Evolutionary conservation across 1,140 invertebrate species (phyloP), one percentile per base, ranked within the genome.

Genomic region (Drosophila orena): DNA sequence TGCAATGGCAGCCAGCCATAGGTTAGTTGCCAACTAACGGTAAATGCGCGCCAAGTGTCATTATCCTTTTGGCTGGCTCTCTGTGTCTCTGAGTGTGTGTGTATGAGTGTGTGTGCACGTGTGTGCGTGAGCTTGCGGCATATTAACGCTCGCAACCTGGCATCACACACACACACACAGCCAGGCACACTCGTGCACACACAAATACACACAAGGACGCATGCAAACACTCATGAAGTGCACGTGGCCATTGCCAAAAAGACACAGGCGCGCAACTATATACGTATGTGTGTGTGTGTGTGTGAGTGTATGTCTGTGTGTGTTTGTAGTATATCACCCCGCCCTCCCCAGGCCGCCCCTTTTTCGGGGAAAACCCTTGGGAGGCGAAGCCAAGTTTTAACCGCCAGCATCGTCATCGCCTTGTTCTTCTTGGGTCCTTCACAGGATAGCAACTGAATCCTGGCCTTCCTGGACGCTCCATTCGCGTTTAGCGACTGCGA

Each of bases 1-100:
- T 38, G 43, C 44, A 47, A n/a, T 46, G 44, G 44, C 44, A 46
- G 2, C 5, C 24, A 30, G 50, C 40, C 70, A 70, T 74, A 57
- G 52, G 59, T 75, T 74, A 75, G 69, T 83, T 89, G 79, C 71
- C 84, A 88, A 72, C 74, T 78, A 88, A 68, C 83, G 76, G 78
- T 86, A 84, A 88, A 89, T 79, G 60, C 76, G 84, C 77, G 68
- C 73, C 72, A 88, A 86, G 84, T 89, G 84, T 88, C 84, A 88
- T 88, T 88, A 89, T 80, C 84, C 84, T 89, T 88, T 83, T 89
- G 86, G 76, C 79, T 83, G 77, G 83, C 58, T 59, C 69, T 81
- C 59, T 50, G 27, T 43, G 24, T 4, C 49, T 58, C 17, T 58
- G 12, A 17, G 8, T 14, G 37, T 59, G 43, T 30, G n/a, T 27